Percentiles rank a stretch among this genome's conserved stretches.
Conservation (phyloP, 1,140 invertebrate genomes). For the Oryzaephilus surinamensis region DNA sequence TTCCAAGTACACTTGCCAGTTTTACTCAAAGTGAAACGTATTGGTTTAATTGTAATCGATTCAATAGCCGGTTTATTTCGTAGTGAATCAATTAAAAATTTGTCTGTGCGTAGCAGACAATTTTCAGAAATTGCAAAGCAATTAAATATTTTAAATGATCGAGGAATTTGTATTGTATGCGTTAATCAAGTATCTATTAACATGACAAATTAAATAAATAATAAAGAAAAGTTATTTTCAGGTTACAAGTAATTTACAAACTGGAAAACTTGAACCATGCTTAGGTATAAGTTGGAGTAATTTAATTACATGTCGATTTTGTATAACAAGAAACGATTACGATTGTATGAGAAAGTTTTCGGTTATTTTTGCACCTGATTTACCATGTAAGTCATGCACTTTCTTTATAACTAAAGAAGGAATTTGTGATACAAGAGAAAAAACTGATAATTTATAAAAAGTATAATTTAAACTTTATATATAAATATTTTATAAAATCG, state of each 20-base stretch:
- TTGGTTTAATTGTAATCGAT: conserved; percentile 62
- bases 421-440: conserved; percentile 7
- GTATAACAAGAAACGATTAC: conserved; percentile 37
- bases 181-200: conserved; percentile 61
- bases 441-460: conserved; percentile 1
- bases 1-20: conserved; percentile 41
- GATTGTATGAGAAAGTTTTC: conserved; percentile 22
- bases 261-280: conserved; percentile 38
- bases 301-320: conserved; percentile 51
- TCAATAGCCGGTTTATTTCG: conserved; percentile 65
- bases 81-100: conserved; percentile 43
- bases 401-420: conserved; percentile 30
- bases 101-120: conserved; percentile 42
- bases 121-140: conserved; percentile 45
- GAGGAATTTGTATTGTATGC: conserved; percentile 52
- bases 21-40: conserved; percentile 39
- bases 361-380: conserved; percentile 38
- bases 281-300: conserved; percentile 60
- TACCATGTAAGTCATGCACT: conserved; percentile 29
- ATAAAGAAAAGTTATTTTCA: conserved; percentile 14
- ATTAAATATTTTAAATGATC: conserved; percentile 45
- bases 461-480: neutral
- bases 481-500: conserved; percentile 1
- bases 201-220: conserved; percentile 13
- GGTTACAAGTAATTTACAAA: conserved; percentile 32